phyloP scores from a whole-genome alignment of 2,797 vertebrate genomes.

The Oceanodroma leucorhoa region DNA sequence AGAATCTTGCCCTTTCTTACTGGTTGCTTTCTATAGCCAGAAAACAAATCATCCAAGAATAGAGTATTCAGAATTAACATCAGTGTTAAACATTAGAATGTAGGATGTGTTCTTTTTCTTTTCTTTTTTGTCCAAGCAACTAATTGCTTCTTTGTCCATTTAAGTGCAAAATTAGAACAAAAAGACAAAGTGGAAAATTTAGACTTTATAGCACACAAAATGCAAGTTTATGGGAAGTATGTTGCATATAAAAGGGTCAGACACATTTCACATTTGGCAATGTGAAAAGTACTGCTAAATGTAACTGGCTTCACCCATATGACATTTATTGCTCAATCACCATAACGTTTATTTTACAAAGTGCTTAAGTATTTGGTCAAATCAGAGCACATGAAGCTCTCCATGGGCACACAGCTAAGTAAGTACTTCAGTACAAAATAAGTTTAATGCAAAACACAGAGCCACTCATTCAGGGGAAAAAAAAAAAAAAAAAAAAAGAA shows the following conservation, averaged over 20 bases:
- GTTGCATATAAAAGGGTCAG: neutral
- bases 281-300: neutral
- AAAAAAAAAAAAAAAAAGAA: too few species aligned
- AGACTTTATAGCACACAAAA: neutral
- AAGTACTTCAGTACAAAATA: neutral
- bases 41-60: neutral
- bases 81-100: neutral
- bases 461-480: accelerated
- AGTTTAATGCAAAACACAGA: neutral
- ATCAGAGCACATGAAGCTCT: neutral
- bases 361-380: neutral
- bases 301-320: neutral
- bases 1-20: neutral
- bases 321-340: neutral
- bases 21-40: neutral
- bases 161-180: neutral
- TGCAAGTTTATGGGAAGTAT: neutral
- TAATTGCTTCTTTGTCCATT: neutral
- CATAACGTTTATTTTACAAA: neutral
- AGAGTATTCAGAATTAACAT: neutral
- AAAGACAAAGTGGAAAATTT: neutral
- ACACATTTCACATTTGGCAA: neutral
- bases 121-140: neutral
- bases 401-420: neutral
- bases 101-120: neutral